phyloP scores from a whole-genome alignment of 2,113 vertebrate species.

The Rhagologus leucostigma region DNA sequence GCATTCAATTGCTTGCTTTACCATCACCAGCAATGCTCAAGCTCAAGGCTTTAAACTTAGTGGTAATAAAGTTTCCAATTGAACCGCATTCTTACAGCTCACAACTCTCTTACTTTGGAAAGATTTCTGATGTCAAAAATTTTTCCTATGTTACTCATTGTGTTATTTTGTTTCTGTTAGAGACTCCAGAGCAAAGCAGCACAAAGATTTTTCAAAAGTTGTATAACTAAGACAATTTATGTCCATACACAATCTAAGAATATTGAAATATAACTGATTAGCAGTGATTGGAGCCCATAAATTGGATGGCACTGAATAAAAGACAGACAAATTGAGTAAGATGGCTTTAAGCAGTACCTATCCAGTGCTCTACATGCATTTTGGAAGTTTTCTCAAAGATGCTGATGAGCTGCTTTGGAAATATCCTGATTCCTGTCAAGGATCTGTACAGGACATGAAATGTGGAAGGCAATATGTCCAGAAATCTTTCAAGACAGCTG shows the following conservation, averaged over 20 bases:
- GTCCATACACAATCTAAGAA: not conserved
- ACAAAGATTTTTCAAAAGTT: not conserved
- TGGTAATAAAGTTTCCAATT: not conserved
- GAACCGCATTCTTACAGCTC: not conserved
- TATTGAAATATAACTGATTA: not conserved
- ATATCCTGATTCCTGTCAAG: not conserved
- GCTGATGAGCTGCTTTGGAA: not conserved
- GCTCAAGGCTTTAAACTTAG: not conserved
- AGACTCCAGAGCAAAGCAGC: not conserved
- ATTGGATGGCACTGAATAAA: not conserved
- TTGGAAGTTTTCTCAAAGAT: slow-evolving; percentile 5
- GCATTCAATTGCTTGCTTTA: not conserved
- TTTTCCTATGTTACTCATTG: not conserved
- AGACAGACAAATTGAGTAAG: not conserved
- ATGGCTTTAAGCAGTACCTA: not conserved
- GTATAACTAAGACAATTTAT: not conserved
- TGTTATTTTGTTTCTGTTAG: not conserved
- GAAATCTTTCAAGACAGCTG: slow-evolving; percentile 22
- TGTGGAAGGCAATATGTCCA: not conserved
- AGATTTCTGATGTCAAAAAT: not conserved
- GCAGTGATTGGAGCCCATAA: not conserved
- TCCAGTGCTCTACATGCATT: not conserved
- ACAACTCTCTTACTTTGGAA: not conserved
- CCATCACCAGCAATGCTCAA: not conserved
- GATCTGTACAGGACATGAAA: not conserved